phyloP scores from a whole-genome alignment of 2,113 vertebrate genomes.

The Sylvilagus bachmani region DNA sequence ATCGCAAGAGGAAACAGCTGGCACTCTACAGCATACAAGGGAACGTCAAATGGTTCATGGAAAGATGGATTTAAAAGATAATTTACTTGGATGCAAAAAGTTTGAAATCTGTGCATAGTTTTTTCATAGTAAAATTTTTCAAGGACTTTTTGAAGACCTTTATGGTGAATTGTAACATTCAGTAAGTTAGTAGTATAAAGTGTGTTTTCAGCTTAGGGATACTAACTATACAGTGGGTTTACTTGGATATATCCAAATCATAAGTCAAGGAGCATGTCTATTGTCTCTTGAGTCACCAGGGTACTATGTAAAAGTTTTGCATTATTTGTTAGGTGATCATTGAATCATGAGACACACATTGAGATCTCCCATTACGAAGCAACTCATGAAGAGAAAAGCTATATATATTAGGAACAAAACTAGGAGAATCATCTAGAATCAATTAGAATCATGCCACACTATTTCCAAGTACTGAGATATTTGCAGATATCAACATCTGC shows the following conservation, averaged over 20 bases:
- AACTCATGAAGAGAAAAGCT: not conserved
- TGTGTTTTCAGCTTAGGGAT: too few species aligned
- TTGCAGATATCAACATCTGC: not conserved
- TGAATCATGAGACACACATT: not conserved
- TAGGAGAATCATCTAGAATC: not conserved
- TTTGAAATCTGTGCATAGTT: too few species aligned
- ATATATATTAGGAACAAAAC: not conserved
- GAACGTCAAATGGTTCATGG: too few species aligned
- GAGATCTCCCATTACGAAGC: constrained; percentile 22
- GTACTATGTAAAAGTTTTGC: constrained; percentile 17
- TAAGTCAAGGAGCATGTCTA: not conserved
- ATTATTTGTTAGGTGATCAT: not conserved
- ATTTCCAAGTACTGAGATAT: not conserved
- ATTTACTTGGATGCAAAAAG: too few species aligned
- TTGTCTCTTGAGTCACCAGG: not conserved
- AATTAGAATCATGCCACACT: not conserved
- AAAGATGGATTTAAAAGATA: too few species aligned
- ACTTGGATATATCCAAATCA: not conserved
- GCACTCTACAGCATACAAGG: not conserved
- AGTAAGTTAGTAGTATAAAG: not conserved
- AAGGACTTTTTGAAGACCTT: too few species aligned
- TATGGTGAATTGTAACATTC: not conserved
- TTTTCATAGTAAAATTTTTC: too few species aligned
- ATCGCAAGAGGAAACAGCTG: not conserved
- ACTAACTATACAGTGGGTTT: not conserved